A percentile compares a stretch with the other conserved stretches of the same genome.
These are phyloP conservation scores for Nibea coibor DNA, from an alignment of 2,113 vertebrate genomes.

Conservation along the genomic window DNA sequence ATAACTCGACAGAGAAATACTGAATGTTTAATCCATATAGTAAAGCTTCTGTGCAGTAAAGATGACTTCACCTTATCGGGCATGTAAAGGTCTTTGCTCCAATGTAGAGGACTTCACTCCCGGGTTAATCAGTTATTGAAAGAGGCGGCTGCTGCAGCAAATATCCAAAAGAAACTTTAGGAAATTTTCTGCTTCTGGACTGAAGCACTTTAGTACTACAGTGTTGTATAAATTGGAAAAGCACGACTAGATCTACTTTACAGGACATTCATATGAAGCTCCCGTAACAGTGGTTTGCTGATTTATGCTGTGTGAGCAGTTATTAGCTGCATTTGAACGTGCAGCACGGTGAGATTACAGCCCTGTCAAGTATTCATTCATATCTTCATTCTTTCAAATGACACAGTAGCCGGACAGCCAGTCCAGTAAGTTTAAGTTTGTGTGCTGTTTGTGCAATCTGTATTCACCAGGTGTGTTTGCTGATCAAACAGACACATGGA, in stretches of 20 bases:
- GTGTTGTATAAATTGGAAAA: not conserved
- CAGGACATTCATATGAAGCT: not conserved
- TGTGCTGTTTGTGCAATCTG: not conserved
- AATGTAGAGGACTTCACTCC: not conserved
- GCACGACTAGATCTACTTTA: not conserved
- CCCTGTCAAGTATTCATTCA: conserved; percentile 14
- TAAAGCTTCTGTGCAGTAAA: not conserved
- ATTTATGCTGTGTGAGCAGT: not conserved
- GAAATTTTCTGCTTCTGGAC: not conserved
- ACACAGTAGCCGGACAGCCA: not conserved
- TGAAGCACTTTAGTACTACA: not conserved
- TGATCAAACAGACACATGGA: conserved; percentile 46
- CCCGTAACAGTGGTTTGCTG: not conserved
- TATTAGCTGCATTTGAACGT: conserved; percentile 3
- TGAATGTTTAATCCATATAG: not conserved
- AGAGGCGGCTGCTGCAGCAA: not conserved
- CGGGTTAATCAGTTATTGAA: conserved; percentile 15
- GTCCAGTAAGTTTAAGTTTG: not conserved
- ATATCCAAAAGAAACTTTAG: not conserved
- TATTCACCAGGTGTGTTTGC: conserved; percentile 31
- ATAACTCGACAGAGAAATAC: not conserved
- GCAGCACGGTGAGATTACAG: not conserved
- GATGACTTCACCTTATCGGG: not conserved
- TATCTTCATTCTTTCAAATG: conserved; percentile 20
- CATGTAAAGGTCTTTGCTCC: conserved; percentile 14